Evolutionary conservation across 2,113 vertebrate species (phyloP).

Genomic region (Acrocephalus kingi): DNA sequence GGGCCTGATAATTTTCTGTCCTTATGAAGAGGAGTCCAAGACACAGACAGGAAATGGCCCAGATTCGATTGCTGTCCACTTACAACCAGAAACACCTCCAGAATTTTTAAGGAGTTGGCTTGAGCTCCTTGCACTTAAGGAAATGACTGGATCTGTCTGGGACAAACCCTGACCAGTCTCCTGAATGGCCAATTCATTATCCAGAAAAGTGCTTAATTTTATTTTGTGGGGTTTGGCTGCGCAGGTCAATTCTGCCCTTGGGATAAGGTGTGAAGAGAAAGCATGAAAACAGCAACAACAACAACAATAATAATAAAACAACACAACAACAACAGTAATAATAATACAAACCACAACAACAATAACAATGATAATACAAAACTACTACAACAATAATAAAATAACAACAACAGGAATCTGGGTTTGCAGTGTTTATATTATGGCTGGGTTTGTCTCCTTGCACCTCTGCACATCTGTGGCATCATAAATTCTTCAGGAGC

Average conservation of each 20-base stretch:
- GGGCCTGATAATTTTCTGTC: neutral
- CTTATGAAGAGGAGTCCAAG: neutral
- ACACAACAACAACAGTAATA: no score
- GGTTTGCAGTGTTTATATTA: neutral
- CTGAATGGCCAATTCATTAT: neutral
- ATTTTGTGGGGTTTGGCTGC: neutral
- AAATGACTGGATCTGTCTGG: neutral
- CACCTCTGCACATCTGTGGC: neutral
- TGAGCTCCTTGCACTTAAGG: neutral
- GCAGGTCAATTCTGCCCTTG: neutral
- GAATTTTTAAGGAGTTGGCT: neutral
- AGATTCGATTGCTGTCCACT: neutral
- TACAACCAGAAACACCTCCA: neutral
- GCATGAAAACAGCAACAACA: neutral
- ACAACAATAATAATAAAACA: neutral
- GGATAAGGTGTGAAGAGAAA: neutral
- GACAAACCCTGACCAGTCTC: neutral
- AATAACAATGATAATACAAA: no score
- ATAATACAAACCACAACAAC: no score
- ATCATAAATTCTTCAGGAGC: no score
- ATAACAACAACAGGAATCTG: fast-evolving
- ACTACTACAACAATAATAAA: no score
- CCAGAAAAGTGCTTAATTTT: neutral
- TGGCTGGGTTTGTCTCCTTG: neutral
- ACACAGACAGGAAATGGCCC: neutral